Conservation (phyloP, 2,888 invertebrate genomes). For the Machimus rusticus region DNA sequence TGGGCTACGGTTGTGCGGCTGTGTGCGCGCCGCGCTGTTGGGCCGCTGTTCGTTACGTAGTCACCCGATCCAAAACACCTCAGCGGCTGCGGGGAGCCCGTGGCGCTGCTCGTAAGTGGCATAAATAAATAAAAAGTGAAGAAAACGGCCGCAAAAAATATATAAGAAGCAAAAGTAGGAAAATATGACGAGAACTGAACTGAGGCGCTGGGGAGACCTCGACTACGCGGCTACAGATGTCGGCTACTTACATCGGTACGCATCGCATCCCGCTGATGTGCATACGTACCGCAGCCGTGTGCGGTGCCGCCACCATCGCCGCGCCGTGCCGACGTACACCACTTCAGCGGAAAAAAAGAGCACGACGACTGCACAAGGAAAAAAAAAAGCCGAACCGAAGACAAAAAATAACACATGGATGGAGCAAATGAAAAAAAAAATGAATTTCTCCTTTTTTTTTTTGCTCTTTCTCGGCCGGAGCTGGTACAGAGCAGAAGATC, state of each 20-base stretch:
- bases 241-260: slow-evolving; percentile 11
- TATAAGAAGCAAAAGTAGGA: not conserved
- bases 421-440: not conserved
- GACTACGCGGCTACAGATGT: not conserved
- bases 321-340: not conserved
- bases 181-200: slow-evolving; percentile 23
- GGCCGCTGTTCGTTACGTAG: not conserved
- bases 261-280: not conserved
- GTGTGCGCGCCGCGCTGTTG: not conserved
- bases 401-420: slow-evolving; percentile 38
- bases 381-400: not conserved
- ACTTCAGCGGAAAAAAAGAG: slow-evolving; percentile 10
- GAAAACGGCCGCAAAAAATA: not conserved
- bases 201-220: not conserved
- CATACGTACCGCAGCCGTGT: not conserved
- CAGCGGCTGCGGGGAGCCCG: not conserved
- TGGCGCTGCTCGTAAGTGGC: slow-evolving; percentile 8
- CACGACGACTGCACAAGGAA: slow-evolving; percentile 17
- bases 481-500: slow-evolving; percentile 38
- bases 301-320: not conserved
- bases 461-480: slow-evolving; percentile 20
- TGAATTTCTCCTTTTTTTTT: slow-evolving; percentile 18
- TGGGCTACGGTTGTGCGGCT: not conserved
- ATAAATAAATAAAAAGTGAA: slow-evolving; percentile 37
- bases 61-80: slow-evolving; percentile 1